Evolutionary conservation across 2,797 vertebrate genomes (phyloP).

Genomic region (Lacerta bilineata): DNA sequence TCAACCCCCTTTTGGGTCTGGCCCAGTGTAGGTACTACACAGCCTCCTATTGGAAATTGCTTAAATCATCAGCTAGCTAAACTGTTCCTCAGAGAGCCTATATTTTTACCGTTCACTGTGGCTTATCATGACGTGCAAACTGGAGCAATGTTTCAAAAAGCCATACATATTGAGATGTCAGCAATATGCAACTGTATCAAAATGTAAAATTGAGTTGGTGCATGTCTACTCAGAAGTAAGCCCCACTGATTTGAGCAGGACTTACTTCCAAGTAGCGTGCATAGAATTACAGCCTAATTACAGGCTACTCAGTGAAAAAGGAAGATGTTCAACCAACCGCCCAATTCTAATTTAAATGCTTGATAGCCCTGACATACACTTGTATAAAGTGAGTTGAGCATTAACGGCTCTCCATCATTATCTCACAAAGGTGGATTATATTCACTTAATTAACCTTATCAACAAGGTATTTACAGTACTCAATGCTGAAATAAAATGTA

Average conservation of each 20-base stretch:
- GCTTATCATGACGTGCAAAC: too few species aligned
- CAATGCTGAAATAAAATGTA: conserved; percentile 30
- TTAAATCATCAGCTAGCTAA: too few species aligned
- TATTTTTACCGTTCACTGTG: too few species aligned
- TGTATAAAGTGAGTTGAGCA: background rate
- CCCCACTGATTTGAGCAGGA: too few species aligned
- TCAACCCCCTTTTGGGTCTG: too few species aligned
- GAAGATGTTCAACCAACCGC: background rate
- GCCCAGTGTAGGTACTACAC: too few species aligned
- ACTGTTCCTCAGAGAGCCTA: too few species aligned
- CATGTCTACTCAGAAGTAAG: too few species aligned
- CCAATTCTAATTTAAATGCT: background rate
- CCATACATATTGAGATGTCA: background rate
- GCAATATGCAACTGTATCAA: background rate
- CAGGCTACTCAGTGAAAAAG: background rate
- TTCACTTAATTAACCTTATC: conserved; percentile 20
- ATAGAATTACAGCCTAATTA: background rate
- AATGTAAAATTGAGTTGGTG: too few species aligned
- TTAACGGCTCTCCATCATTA: background rate
- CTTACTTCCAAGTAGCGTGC: too few species aligned
- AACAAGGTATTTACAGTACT: background rate
- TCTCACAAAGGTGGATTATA: background rate
- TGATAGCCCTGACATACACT: background rate
- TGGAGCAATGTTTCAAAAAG: background rate
- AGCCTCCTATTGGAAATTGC: too few species aligned